Conservation (phyloP, 2,113 vertebrate genomes). For the Cepphus grylle region DNA sequence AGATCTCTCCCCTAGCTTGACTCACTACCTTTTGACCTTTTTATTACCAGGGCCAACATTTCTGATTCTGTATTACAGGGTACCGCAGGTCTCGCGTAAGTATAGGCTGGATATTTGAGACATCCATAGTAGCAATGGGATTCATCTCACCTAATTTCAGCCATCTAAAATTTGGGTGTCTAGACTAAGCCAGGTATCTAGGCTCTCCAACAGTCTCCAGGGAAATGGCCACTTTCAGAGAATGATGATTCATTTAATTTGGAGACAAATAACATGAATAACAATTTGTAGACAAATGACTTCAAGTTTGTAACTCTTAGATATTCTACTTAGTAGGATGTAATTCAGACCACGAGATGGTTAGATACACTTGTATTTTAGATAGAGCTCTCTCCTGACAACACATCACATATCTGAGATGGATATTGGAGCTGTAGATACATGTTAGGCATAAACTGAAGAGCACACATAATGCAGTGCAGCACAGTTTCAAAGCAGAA, state of each 20-base stretch:
- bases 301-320: background rate
- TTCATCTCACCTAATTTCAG: background rate
- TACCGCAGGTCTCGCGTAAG: background rate
- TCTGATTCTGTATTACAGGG: background rate
- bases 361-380: background rate
- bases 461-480: background rate
- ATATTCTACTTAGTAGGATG: background rate
- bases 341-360: background rate
- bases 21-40: background rate
- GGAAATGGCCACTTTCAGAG: background rate
- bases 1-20: background rate
- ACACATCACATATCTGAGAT: background rate
- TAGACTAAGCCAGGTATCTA: background rate
- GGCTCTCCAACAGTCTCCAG: background rate
- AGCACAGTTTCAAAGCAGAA: background rate
- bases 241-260: slow-evolving; percentile 28
- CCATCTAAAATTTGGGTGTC: background rate
- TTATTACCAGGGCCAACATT: background rate
- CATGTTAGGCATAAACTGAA: background rate
- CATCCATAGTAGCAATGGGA: background rate
- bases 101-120: background rate
- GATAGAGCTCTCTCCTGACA: background rate
- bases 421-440: background rate
- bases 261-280: background rate
- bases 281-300: background rate